phyloP scores from a whole-genome alignment of 1,140 invertebrate genomes.

The Anagrus nilaparvatae region DNA sequence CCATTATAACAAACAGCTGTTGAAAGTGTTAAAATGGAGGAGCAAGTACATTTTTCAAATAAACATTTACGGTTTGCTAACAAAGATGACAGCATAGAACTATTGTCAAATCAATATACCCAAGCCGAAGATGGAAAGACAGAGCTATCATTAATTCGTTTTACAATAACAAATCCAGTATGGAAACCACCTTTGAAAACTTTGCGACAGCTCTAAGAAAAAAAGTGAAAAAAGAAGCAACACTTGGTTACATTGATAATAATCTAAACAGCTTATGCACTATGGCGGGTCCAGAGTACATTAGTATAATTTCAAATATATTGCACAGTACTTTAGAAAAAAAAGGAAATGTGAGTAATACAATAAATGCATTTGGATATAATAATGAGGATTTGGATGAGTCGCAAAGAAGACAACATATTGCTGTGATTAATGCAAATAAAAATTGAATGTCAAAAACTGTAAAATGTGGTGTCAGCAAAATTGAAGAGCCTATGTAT shows the following conservation, averaged over 20 bases:
- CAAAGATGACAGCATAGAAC: constrained; percentile 13
- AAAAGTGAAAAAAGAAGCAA: constrained; percentile 42
- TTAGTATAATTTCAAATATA: constrained; percentile 35
- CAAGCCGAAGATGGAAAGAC: constrained; percentile 88
- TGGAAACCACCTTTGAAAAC: constrained; percentile 70
- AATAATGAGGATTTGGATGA: constrained; percentile 1
- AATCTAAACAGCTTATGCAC: constrained; percentile 50
- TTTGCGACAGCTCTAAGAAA: constrained; percentile 50
- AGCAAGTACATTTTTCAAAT: not conserved
- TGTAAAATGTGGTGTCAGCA: constrained; percentile 42
- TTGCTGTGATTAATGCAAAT: not conserved
- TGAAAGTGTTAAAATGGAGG: constrained; percentile 24
- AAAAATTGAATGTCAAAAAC: constrained; percentile 9
- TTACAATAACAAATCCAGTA: constrained; percentile 87
- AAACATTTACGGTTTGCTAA: not conserved
- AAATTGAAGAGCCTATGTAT: constrained; percentile 47
- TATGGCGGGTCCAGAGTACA: constrained; percentile 49
- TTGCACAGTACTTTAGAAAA: constrained; percentile 32
- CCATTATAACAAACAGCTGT: constrained; percentile 66
- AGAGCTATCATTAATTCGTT: constrained; percentile 88
- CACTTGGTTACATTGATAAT: constrained; percentile 19
- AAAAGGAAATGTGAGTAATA: constrained; percentile 24
- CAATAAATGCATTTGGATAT: constrained; percentile 22
- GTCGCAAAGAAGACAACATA: constrained; percentile 5
- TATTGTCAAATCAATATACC: constrained; percentile 41